Evolutionary conservation across 2,113 vertebrate genomes (phyloP), one percentile per base, ranked within the genome.

Genomic region (Tachuris rubrigastra): DNA sequence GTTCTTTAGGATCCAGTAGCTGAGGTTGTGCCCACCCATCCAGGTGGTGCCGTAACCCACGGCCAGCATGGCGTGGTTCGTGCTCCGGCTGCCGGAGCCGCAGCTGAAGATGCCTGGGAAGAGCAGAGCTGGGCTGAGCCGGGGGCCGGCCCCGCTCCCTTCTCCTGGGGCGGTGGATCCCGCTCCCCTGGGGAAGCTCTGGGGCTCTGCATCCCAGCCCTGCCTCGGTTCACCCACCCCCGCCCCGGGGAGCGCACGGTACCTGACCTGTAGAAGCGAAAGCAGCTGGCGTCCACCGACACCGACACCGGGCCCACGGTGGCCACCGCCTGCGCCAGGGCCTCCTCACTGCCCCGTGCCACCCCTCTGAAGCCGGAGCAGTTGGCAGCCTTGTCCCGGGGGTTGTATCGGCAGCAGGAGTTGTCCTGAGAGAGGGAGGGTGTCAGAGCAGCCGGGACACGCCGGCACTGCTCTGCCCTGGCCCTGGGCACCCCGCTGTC

Each of bases 1-100:
- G 84, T 96, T 97, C 71, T 96, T 95, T 30, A 96, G 37, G 82
- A 96, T 95, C 95, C 96, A 94, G 68, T 94, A 95, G 83, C 65
- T 77, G 6, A 23, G 3, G 0, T 58, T 82, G 28, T 1, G 25
- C 4, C 84, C 67, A 0, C 0, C 3, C 4, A 46, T 20, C n/a
- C 33, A 72, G 52, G 35, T 44, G 0, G 2, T 67, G 24, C 89
- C 30, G 0, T 96, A 97, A 53, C 97, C 97, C 52, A 97, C 96
- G 0, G 69, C 92, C 50, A 96, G 21, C 94, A 95, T 95, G 4
- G 87, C 95, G 0, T 96, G 96, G 60, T n/a, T 96, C 35, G 90
- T 0, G 5, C 6, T 88, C 10, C 25, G 52, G 75, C 65, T 84
- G 74, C 87, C 95, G 4, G 24, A 14, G 1, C 3, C 2, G 68